These are phyloP conservation scores for Sandelia bainsii DNA, from an alignment of 2,797 vertebrate species.

Conservation along the genomic window DNA sequence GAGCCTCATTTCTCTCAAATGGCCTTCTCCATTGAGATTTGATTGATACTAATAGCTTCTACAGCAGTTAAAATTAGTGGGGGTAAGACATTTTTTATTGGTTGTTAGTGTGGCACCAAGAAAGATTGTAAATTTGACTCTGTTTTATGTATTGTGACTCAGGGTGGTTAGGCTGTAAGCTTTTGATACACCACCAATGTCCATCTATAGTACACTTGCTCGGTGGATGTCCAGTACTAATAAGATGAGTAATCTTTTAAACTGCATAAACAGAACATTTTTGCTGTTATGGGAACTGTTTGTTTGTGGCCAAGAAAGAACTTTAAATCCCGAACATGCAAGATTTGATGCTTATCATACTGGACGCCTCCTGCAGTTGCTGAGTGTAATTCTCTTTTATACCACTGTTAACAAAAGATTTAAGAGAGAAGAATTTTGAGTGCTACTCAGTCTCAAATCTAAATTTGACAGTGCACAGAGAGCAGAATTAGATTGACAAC, in stretches of 20 bases:
- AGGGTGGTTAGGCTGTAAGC: conserved; percentile 53
- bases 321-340: no score
- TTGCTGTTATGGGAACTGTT: neutral
- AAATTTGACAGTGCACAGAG: no score
- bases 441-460: no score
- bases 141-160: conserved; percentile 65
- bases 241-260: conserved; percentile 24
- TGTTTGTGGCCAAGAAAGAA: neutral
- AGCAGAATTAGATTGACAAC: no score
- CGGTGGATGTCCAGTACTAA: conserved; percentile 35
- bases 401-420: no score
- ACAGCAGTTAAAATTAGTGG: conserved; percentile 53
- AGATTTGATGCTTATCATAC: no score
- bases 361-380: no score
- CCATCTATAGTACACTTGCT: conserved; percentile 23
- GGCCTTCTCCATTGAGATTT: conserved; percentile 58
- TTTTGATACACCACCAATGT: conserved; percentile 44
- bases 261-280: conserved; percentile 16
- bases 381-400: no score
- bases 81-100: conserved; percentile 51
- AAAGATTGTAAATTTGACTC: conserved; percentile 62
- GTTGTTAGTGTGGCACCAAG: conserved; percentile 59
- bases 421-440: no score
- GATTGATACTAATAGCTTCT: conserved; percentile 76
- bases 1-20: conserved; percentile 67